These are phyloP conservation scores for Chelonus formosanus DNA, from an alignment of 2,888 invertebrate genomes.

Conservation along the genomic window DNA sequence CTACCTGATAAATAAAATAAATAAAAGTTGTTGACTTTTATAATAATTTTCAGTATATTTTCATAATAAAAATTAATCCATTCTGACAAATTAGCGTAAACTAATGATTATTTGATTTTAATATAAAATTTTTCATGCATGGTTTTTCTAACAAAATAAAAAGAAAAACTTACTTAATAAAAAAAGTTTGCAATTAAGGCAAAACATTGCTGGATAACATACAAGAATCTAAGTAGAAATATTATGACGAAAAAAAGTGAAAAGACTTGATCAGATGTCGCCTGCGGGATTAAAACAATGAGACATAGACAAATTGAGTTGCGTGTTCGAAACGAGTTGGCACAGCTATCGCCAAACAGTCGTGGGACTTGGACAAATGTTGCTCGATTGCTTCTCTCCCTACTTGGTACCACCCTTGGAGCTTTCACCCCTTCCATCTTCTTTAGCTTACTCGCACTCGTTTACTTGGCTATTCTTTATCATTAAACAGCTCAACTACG, in stretches of 20 bases:
- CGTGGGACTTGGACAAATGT: slow-evolving; percentile 62
- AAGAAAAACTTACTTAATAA: too few species aligned
- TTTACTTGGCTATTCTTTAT: slow-evolving; percentile 18
- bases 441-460: slow-evolving; percentile 15
- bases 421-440: slow-evolving; percentile 36
- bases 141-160: too few species aligned
- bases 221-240: too few species aligned
- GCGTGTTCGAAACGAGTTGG: slow-evolving; percentile 64
- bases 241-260: neutral
- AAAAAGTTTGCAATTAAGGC: too few species aligned
- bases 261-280: slow-evolving; percentile 23
- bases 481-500: slow-evolving; percentile 12
- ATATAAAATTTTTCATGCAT: too few species aligned
- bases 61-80: too few species aligned
- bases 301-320: slow-evolving; percentile 65
- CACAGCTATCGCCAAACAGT: slow-evolving; percentile 65
- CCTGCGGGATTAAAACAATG: slow-evolving; percentile 55
- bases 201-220: too few species aligned
- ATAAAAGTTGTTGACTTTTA: too few species aligned
- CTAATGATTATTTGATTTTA: too few species aligned
- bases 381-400: slow-evolving; percentile 46
- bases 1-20: too few species aligned
- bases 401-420: slow-evolving; percentile 33
- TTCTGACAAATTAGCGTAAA: too few species aligned
- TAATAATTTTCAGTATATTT: too few species aligned